Conservation (phyloP, 2,113 vertebrate genomes). For the Eretmodus cyanostictus region DNA sequence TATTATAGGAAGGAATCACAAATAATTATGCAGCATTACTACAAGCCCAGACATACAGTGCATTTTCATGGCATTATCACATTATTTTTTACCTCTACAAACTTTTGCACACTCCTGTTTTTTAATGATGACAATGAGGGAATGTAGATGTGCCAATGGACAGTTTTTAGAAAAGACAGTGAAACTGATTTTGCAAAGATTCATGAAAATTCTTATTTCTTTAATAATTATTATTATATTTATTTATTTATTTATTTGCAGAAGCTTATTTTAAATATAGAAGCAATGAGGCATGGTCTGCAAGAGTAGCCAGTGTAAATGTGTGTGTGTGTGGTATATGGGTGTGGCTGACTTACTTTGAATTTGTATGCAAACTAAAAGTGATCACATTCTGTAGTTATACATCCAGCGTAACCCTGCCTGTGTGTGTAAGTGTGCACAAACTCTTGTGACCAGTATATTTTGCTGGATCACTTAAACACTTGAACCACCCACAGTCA, state of each 20-base stretch:
- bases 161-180: not conserved
- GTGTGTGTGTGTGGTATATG: not conserved
- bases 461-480: slow-evolving; percentile 1
- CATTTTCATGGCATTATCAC: not conserved
- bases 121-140: fast-evolving
- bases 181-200: not conserved
- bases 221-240: not conserved
- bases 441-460: not conserved
- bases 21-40: not conserved
- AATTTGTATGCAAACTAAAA: slow-evolving; percentile 4
- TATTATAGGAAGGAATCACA: not conserved
- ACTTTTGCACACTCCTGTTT: not conserved
- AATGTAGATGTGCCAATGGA: not conserved
- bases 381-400: not conserved
- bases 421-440: not conserved
- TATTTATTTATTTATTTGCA: not conserved
- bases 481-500: not conserved
- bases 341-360: not conserved
- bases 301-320: not conserved
- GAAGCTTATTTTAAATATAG: not conserved
- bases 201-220: not conserved
- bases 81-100: not conserved
- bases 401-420: not conserved
- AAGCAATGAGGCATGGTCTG: not conserved
- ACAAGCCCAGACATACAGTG: not conserved